Evolutionary conservation across 1,140 invertebrate species (phyloP), one percentile per base, ranked within the genome.

Genomic region (Protaetia brevitarsis): DNA sequence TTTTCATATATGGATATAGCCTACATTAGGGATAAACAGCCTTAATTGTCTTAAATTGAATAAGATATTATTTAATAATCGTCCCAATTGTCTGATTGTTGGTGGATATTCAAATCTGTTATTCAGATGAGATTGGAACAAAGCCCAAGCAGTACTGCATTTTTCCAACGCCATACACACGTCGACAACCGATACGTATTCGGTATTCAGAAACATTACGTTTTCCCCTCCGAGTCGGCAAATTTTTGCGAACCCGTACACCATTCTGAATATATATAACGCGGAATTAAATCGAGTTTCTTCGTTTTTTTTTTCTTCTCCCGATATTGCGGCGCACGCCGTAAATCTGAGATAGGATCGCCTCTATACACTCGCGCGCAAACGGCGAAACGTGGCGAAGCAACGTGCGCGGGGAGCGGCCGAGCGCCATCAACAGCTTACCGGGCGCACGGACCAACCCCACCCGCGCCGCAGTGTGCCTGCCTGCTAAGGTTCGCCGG

Each of bases 271-370:
- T 37, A 37, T 37, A 37, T 37, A 37, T 37, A 7, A 37, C 34
- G 34, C 34, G 34, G 34, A 37, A 37, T 37, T 37, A 37, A 37
- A 37, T 37, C 34, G 34, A 37, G 34, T 37, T 37, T 37, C 34
- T 37, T 37, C 34, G 34, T 37, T 37, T 37, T n/a, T n/a, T n/a
- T n/a, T 37, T 37, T 37, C 34, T 11, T 16, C 34, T 37, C 34
- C 10, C 34, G 34, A 37, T 37, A 37, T 37, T 37, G 34, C 34
- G 34, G 34, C n/a, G 34, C 34, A 37, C 34, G 34, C 34, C 34
- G 34, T 37, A 37, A 37, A 37, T 37, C 34, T 3, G 34, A 37
- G 34, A 37, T 37, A 37, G 34, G 34, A 37, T 37, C 34, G 34
- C 34, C 34, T 37, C n/a, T 37, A 37, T 16, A 37, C 34, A 37